These are phyloP conservation scores for Cryptus armator DNA, from an alignment of 2,888 invertebrate species.

Conservation along the genomic window DNA sequence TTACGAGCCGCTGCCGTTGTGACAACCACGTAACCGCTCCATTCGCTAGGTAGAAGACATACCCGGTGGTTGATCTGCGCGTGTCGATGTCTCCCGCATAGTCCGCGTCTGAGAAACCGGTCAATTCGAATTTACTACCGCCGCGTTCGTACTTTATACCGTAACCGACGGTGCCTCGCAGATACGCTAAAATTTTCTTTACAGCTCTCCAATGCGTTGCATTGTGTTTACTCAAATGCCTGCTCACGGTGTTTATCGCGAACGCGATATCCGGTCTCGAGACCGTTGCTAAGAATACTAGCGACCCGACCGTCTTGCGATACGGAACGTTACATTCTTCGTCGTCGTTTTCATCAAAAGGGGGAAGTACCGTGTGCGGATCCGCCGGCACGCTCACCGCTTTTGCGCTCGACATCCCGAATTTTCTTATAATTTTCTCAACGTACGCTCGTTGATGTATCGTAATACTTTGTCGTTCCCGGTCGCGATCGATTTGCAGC, in stretches of 20 bases:
- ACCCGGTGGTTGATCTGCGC: conserved; percentile 51
- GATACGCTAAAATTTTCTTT: conserved; percentile 26
- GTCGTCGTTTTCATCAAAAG: neutral
- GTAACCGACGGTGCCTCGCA: conserved; percentile 7
- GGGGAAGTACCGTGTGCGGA: conserved; percentile 56
- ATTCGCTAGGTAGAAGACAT: conserved; percentile 23
- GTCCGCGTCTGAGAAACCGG: conserved; percentile 15
- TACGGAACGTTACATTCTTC: neutral
- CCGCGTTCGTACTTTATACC: neutral
- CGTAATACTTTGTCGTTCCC: conserved; percentile 16
- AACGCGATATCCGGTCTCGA: conserved; percentile 33
- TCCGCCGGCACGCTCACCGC: conserved; percentile 62
- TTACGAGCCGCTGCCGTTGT: conserved; percentile 43
- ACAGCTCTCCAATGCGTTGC: conserved; percentile 5
- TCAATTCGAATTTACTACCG: neutral
- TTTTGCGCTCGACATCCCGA: conserved; percentile 43
- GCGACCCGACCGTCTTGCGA: conserved; percentile 8
- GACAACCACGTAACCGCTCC: conserved; percentile 37
- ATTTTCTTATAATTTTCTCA: conserved; percentile 49
- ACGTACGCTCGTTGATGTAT: conserved; percentile 63
- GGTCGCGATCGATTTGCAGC: conserved; percentile 47
- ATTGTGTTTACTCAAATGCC: neutral
- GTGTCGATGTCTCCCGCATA: conserved; percentile 22
- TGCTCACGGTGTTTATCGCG: conserved; percentile 1
- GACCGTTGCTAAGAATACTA: conserved; percentile 28